Base-by-base conservation (phyloP, 2,888 invertebrate species). In the Nudaria mundana region DNA sequence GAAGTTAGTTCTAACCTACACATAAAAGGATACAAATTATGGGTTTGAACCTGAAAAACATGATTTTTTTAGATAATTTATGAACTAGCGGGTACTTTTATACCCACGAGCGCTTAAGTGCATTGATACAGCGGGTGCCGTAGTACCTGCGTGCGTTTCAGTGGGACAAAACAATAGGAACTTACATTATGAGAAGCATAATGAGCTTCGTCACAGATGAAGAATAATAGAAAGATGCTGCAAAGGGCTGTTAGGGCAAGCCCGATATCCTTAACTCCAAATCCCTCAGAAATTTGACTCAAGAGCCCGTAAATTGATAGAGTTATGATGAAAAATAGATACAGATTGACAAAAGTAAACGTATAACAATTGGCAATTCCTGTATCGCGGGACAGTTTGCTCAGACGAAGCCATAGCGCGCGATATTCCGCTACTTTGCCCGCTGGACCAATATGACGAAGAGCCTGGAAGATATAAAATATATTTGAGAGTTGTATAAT, bases 151-250 rank as follows among this genome's bases (percentile, higher is more conserved):
- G n/a, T n/a, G n/a, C n/a, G n/a, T n/a, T n/a, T n/a, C n/a, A n/a
- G n/a, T n/a, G n/a, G n/a, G n/a, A n/a, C n/a, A n/a, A n/a, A n/a
- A n/a, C n/a, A n/a, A n/a, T n/a, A n/a, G n/a, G n/a, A n/a, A 77
- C 90, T 89, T 69, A 93, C 94, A 73, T 93, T 92, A 54, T 93
- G 91, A 0, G 93, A 93, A 3, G 94, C 94, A 57, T 93, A 92
- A 65, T 94, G 94, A 0, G 94, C 94, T 67, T 93, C 92, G 54
- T 94, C 93, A 58, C 94, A 94, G 45, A 94, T 92, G 52, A 93
- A 93, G 71, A 93, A 94, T n/a, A 94, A 73, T 31, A 94, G 63
- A 24, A 90, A 90, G 24, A 92, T 90, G 40, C 92, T 93, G 76
- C 92, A 92, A 6, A 90, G 66, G 0, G 93, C 93, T 1, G 93